Evolutionary conservation across 2,113 vertebrate species (phyloP).

Genomic region (Chionodraco myersi): DNA sequence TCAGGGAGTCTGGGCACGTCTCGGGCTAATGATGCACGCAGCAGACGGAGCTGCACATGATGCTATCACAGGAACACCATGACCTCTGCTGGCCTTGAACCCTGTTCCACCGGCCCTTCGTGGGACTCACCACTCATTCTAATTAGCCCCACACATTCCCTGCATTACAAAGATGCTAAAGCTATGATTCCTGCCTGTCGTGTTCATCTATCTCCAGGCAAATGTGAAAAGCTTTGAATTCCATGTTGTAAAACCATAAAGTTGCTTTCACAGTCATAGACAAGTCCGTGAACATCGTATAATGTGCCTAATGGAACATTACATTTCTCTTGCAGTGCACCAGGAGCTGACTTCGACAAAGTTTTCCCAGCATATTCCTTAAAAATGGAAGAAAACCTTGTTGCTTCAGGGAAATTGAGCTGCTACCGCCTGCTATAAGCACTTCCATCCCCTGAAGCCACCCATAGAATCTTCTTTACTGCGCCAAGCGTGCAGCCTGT

Average conservation of each 20-base stretch:
- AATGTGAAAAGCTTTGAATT: not conserved
- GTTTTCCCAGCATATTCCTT: not conserved
- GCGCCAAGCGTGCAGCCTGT: too few species aligned
- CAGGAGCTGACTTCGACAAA: not conserved
- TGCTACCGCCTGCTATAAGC: not conserved
- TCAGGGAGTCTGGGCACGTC: conserved; percentile 44
- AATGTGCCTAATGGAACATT: not conserved
- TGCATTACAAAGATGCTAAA: conserved; percentile 2
- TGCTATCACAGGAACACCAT: conserved; percentile 43
- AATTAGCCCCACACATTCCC: conserved; percentile 19
- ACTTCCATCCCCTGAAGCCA: not conserved
- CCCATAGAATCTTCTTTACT: not conserved
- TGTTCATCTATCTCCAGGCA: conserved; percentile 7
- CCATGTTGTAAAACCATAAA: not conserved
- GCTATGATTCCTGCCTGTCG: not conserved
- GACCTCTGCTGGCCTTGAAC: conserved; percentile 43
- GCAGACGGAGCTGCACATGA: conserved; percentile 6
- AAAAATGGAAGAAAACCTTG: not conserved
- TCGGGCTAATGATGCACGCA: conserved; percentile 21
- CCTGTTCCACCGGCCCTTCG: conserved; percentile 16
- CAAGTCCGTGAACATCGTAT: not conserved
- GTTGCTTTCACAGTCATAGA: not conserved
- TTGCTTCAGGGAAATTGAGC: not conserved
- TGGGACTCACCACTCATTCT: not conserved
- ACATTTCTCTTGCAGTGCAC: not conserved